Evolutionary conservation across 2,113 vertebrate species (phyloP).

Genomic region (Tyto alba): DNA sequence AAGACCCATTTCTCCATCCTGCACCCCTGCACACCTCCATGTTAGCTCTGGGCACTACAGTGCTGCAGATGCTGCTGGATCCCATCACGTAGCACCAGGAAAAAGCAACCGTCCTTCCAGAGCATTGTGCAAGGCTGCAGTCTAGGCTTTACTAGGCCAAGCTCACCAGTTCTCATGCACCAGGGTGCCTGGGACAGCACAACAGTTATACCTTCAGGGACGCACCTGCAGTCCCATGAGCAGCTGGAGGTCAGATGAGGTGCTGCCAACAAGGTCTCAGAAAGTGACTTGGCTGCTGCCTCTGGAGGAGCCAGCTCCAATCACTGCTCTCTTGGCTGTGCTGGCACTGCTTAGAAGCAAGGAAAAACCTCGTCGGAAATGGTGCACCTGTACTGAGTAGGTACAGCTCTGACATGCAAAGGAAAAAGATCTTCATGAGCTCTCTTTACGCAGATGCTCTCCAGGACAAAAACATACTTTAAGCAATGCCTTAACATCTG

Average conservation of each 20-base stretch:
- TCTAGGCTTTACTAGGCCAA: neutral
- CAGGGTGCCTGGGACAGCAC: neutral
- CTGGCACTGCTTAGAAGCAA: neutral
- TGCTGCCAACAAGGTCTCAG: neutral
- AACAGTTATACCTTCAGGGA: neutral
- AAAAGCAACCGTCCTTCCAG: neutral
- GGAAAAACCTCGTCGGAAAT: accelerated
- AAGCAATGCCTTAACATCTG: neutral
- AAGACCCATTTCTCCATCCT: neutral
- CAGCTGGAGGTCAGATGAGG: neutral
- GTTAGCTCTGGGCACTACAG: accelerated
- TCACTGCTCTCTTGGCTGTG: accelerated
- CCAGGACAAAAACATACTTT: neutral
- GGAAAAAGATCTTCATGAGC: neutral
- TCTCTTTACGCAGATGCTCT: neutral
- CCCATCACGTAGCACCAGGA: neutral
- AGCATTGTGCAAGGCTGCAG: neutral
- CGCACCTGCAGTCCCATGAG: neutral
- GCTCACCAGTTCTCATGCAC: accelerated
- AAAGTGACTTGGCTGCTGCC: neutral
- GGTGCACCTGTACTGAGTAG: neutral
- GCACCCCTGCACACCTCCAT: accelerated
- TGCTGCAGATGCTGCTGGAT: neutral
- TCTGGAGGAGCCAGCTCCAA: neutral
- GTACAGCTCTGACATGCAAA: neutral